These are phyloP conservation scores for Salvelinus sp. DNA, from an alignment of 2,113 vertebrate genomes.

Conservation along the genomic window DNA sequence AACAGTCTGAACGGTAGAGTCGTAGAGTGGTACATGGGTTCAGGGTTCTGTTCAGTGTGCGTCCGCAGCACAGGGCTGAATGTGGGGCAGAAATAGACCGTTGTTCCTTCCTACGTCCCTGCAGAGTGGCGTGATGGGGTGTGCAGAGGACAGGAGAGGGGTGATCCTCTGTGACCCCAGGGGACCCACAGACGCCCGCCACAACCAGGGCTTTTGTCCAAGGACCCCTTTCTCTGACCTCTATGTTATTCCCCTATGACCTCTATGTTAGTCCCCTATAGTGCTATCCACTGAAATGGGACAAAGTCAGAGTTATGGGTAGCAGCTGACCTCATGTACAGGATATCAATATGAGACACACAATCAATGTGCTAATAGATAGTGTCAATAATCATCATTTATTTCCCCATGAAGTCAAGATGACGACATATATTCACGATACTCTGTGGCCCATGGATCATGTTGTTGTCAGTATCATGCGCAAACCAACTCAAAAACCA, in stretches of 20 bases:
- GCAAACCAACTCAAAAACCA: no score
- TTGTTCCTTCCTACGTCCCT: constrained; percentile 67
- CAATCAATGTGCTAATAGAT: no score
- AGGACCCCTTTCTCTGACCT: constrained; percentile 57
- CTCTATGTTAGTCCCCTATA: constrained; percentile 15
- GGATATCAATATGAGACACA: no score
- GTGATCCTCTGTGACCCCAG: constrained; percentile 57
- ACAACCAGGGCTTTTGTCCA: constrained; percentile 68
- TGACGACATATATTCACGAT: no score
- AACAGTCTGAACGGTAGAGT: no score
- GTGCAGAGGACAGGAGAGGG: constrained; percentile 11
- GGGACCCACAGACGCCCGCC: constrained; percentile 54
- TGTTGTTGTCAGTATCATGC: no score
- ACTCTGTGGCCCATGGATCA: no score
- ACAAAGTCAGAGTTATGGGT: constrained; percentile 60
- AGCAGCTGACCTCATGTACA: constrained; percentile 1
- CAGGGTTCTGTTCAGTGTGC: constrained; percentile 44
- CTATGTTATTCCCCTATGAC: no score
- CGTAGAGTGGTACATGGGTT: not conserved
- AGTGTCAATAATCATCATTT: no score
- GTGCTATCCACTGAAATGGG: not conserved
- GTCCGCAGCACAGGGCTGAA: constrained; percentile 11
- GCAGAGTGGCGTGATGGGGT: constrained; percentile 33
- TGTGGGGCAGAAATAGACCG: constrained; percentile 70
- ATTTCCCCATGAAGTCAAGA: no score